phyloP scores from a whole-genome alignment of 2,888 invertebrate species.

The Cheilosia pagana region DNA sequence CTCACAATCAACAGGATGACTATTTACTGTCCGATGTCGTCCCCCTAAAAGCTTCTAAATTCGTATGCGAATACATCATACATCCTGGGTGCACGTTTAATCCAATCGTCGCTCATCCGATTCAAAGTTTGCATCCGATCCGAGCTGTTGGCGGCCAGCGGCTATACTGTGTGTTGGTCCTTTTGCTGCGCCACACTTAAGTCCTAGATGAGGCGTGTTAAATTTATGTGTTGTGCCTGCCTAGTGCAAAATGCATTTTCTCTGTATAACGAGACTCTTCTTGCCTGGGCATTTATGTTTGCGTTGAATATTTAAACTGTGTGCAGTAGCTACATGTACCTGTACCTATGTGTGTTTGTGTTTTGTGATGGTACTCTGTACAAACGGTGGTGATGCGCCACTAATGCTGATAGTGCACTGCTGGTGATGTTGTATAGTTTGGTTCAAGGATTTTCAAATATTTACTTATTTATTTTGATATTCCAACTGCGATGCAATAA shows the following conservation, averaged over 20 bases:
- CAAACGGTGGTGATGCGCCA: conserved; percentile 26
- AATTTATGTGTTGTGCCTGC: conserved; percentile 58
- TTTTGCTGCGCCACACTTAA: conserved; percentile 56
- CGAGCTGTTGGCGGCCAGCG: conserved; percentile 25
- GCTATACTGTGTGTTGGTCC: conserved; percentile 43
- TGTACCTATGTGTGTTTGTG: conserved; percentile 9
- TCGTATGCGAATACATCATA: conserved; percentile 37
- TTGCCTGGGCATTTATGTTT: conserved; percentile 54
- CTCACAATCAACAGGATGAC: conserved; percentile 66
- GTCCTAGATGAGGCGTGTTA: conserved; percentile 71
- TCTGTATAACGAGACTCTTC: conserved; percentile 39
- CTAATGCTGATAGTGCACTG: conserved; percentile 23
- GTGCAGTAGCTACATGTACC: too few species aligned
- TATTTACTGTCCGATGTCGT: conserved; percentile 41
- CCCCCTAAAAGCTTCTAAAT: background rate
- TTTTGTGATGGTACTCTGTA: conserved; percentile 49
- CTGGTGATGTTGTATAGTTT: conserved; percentile 22
- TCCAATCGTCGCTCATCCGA: conserved; percentile 51
- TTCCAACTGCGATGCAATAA: conserved; percentile 71
- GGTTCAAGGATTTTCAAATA: conserved; percentile 68
- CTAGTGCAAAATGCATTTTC: conserved; percentile 66
- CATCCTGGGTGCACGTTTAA: conserved; percentile 35
- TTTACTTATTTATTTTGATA: conserved; percentile 74
- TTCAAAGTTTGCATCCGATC: conserved; percentile 47
- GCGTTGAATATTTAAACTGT: conserved; percentile 65